Conservation (phyloP, 2,888 invertebrate species). For the Heterodera filipjevi region DNA sequence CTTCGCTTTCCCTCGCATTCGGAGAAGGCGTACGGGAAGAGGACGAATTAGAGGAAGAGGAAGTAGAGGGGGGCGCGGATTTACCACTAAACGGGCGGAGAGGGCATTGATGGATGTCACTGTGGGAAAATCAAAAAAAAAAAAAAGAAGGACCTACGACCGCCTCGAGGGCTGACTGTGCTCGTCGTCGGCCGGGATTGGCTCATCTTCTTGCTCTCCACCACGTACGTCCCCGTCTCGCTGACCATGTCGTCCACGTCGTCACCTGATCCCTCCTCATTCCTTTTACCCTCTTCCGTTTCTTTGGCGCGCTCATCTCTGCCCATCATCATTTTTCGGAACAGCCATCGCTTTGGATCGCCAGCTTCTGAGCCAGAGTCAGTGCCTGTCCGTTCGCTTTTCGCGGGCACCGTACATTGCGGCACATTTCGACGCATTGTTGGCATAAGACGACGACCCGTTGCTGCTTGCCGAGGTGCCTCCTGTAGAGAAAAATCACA, state of each 20-base stretch:
- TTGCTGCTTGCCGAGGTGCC: slow-evolving; percentile 44
- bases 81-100: slow-evolving; percentile 11
- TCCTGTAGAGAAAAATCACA: slow-evolving; percentile 43
- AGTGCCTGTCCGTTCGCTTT: not conserved
- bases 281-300: not conserved
- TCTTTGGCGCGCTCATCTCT: slow-evolving; percentile 35
- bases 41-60: slow-evolving; percentile 20
- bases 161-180: slow-evolving; percentile 1
- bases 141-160: not conserved
- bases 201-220: slow-evolving; percentile 31
- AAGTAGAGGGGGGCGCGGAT: slow-evolving; percentile 20
- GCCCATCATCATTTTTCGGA: slow-evolving; percentile 46
- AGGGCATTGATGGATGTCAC: not conserved
- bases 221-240: slow-evolving; percentile 51
- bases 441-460: slow-evolving; percentile 38
- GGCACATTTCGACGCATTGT: slow-evolving; percentile 36
- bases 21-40: slow-evolving; percentile 14
- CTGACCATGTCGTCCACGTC: slow-evolving; percentile 40
- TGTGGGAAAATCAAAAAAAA: not conserved
- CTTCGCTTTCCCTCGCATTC: not conserved
- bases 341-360: slow-evolving; percentile 50
- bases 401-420: slow-evolving; percentile 26
- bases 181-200: not conserved
- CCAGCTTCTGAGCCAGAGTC: slow-evolving; percentile 36
- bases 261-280: slow-evolving; percentile 5